Conservation (phyloP, 2,888 invertebrate genomes). For the Drosophila borborema region DNA sequence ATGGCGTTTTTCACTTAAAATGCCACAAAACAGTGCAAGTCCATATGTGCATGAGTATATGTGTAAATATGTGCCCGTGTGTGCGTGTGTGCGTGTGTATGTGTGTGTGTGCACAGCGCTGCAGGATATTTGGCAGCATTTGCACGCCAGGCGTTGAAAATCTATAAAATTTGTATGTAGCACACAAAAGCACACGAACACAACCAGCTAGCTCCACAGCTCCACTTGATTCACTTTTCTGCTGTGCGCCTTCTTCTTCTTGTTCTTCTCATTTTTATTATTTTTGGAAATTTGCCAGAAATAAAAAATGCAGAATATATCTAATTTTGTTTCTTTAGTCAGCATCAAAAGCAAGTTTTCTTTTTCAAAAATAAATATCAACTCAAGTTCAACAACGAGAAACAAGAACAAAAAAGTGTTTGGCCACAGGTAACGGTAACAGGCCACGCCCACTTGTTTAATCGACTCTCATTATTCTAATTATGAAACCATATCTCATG, state of each 20-base stretch:
- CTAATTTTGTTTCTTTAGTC: background rate
- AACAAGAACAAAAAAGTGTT: background rate
- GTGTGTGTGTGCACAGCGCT: slow-evolving; percentile 31
- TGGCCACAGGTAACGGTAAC: background rate
- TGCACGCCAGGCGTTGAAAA: slow-evolving; percentile 67
- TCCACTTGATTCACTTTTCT: slow-evolving; percentile 42
- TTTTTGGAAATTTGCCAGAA: slow-evolving; percentile 60
- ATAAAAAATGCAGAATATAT: background rate
- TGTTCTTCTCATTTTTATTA: slow-evolving; percentile 18
- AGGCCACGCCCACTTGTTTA: slow-evolving; percentile 9
- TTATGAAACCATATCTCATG: slow-evolving; percentile 20
- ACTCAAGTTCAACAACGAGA: background rate
- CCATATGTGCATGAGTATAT: background rate
- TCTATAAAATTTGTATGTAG: slow-evolving; percentile 74
- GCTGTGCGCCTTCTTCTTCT: slow-evolving; percentile 1
- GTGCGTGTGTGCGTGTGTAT: slow-evolving; percentile 9
- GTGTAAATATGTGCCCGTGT: background rate
- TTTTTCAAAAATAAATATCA: slow-evolving; percentile 4
- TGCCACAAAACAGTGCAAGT: slow-evolving; percentile 50
- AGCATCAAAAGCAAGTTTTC: background rate
- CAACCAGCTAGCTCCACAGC: slow-evolving; percentile 10
- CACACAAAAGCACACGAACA: slow-evolving; percentile 49
- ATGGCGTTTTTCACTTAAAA: slow-evolving; percentile 72
- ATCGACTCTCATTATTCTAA: slow-evolving; percentile 15
- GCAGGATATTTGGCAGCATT: slow-evolving; percentile 69